Conservation (phyloP, 1,140 invertebrate species). For the Hetaerina americana region DNA sequence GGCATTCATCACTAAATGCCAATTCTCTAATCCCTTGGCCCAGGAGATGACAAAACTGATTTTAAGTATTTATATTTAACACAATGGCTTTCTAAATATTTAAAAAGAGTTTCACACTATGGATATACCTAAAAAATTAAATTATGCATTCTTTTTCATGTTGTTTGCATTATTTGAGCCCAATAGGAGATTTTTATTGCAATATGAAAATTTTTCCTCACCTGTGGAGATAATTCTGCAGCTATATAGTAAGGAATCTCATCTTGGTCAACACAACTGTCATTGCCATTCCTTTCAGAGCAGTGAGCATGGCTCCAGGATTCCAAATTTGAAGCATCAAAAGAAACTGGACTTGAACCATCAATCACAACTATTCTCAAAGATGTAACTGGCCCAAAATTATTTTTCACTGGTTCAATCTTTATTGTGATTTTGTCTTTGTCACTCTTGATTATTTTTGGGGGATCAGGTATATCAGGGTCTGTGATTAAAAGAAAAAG, state of each 20-base stretch:
- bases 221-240: constrained; percentile 49
- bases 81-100: no score
- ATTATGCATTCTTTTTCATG: no score
- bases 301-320: neutral
- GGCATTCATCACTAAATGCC: no score
- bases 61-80: no score
- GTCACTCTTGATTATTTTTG: constrained; percentile 42
- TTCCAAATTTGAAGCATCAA: constrained; percentile 28
- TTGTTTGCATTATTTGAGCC: no score
- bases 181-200: neutral
- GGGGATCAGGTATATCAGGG: constrained; percentile 48
- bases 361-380: constrained; percentile 61
- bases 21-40: no score
- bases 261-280: constrained; percentile 39
- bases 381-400: constrained; percentile 56
- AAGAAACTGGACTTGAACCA: constrained; percentile 40
- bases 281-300: neutral
- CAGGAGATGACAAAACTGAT: no score
- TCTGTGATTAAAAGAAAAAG: constrained; percentile 21
- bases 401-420: constrained; percentile 45
- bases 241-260: constrained; percentile 65
- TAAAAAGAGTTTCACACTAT: no score
- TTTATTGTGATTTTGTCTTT: constrained; percentile 44
- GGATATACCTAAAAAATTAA: no score
- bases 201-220: constrained; percentile 14